phyloP scores from a whole-genome alignment of 2,113 vertebrate species.

The Varanus komodoensis region DNA sequence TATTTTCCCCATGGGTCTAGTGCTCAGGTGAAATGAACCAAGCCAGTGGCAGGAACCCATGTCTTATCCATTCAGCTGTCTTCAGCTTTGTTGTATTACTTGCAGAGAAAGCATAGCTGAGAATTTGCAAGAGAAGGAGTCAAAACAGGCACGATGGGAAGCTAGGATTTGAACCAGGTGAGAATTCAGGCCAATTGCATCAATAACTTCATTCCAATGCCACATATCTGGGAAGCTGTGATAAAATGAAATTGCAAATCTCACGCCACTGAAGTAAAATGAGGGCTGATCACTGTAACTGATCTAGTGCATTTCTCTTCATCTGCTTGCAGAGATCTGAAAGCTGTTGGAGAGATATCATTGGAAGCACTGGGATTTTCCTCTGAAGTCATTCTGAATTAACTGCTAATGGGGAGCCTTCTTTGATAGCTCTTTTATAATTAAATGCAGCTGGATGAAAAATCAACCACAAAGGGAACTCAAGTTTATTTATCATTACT shows the following conservation, averaged over 20 bases:
- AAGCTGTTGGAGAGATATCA: slow-evolving; percentile 76
- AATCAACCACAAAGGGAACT: slow-evolving; percentile 85
- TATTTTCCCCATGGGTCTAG: background rate
- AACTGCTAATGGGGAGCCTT: slow-evolving; percentile 84
- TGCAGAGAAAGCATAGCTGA: background rate
- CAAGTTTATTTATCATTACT: slow-evolving; percentile 85
- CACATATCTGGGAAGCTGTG: background rate
- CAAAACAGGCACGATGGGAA: background rate
- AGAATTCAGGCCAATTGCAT: background rate
- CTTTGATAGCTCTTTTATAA: slow-evolving; percentile 86
- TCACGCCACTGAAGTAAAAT: slow-evolving; percentile 41
- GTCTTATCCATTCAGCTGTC: background rate
- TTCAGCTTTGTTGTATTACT: background rate
- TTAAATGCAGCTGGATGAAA: slow-evolving; percentile 85
- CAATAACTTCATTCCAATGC: background rate
- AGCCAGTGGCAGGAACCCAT: background rate
- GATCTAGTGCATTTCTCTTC: slow-evolving; percentile 66
- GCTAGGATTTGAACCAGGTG: background rate
- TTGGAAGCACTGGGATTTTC: slow-evolving; percentile 82
- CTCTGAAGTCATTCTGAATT: slow-evolving; percentile 86
- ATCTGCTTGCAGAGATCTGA: slow-evolving; percentile 74
- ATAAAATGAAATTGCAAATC: slow-evolving; percentile 3
- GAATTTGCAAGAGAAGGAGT: no score
- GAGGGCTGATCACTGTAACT: slow-evolving; percentile 61
- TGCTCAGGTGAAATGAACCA: no score